These are phyloP conservation scores for Parasteatoda tepidariorum DNA, from an alignment of 1,140 invertebrate species.

Conservation along the genomic window DNA sequence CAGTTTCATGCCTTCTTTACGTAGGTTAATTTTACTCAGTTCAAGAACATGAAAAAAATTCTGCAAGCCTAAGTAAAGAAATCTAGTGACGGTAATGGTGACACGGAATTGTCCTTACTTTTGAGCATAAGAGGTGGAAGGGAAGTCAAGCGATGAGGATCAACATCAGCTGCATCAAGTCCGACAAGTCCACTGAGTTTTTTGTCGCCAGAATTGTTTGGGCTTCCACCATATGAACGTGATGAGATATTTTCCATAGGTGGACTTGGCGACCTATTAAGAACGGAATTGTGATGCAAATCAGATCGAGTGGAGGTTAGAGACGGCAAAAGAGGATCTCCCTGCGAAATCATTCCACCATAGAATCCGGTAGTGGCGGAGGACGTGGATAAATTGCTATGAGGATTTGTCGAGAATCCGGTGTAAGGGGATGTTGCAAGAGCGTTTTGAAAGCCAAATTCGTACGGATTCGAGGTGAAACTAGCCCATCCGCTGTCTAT, in stretches of 20 bases:
- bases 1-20: background rate
- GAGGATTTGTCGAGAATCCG: constrained; percentile 46
- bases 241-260: background rate
- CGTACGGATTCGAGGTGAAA: constrained; percentile 47
- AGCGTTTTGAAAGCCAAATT: constrained; percentile 53
- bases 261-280: constrained; percentile 46
- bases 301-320: constrained; percentile 25
- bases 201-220: constrained; percentile 26
- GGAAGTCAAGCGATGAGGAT: constrained; percentile 45
- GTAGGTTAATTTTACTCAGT: background rate
- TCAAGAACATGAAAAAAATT: background rate
- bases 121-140: constrained; percentile 57
- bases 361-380: constrained; percentile 26
- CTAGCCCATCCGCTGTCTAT: constrained; percentile 43
- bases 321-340: constrained; percentile 47
- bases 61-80: constrained; percentile 54
- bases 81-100: constrained; percentile 54
- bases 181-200: constrained; percentile 23
- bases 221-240: constrained; percentile 3
- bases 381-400: constrained; percentile 12
- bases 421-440: constrained; percentile 45
- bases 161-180: constrained; percentile 23
- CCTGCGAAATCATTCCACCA: constrained; percentile 46
- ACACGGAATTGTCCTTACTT: constrained; percentile 55
- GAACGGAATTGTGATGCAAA: constrained; percentile 17